phyloP scores from a whole-genome alignment of 1,140 invertebrate genomes.

The Goniozus legneri region DNA sequence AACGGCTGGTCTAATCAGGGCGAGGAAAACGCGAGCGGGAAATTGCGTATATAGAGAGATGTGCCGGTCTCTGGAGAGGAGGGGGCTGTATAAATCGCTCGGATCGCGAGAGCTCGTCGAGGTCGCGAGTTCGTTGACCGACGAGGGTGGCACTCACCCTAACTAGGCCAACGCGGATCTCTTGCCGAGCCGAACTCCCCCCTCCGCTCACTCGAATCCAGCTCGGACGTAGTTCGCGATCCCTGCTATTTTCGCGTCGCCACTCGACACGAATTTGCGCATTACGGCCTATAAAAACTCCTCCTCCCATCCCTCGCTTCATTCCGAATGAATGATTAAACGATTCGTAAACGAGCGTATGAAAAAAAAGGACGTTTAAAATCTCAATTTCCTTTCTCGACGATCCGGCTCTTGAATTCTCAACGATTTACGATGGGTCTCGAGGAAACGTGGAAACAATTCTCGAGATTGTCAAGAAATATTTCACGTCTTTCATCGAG shows the following conservation, averaged over 20 bases:
- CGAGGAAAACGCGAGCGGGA: slow-evolving; percentile 33
- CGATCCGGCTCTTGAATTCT: no score
- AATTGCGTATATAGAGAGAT: slow-evolving; percentile 12
- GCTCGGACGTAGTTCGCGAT: slow-evolving; percentile 29
- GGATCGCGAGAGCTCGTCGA: slow-evolving; percentile 34
- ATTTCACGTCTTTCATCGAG: no score
- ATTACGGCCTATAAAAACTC: no score
- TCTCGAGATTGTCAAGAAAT: no score
- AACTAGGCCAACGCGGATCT: slow-evolving; percentile 43
- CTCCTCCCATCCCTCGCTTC: no score
- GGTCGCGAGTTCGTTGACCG: slow-evolving; percentile 51
- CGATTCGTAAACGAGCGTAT: no score
- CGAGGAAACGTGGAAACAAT: no score
- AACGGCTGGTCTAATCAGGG: slow-evolving; percentile 38
- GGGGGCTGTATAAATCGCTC: slow-evolving; percentile 15
- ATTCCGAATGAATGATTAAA: no score
- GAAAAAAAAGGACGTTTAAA: no score
- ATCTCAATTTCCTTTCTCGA: no score
- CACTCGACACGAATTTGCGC: slow-evolving; percentile 45
- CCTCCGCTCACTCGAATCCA: slow-evolving; percentile 14
- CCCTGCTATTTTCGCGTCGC: slow-evolving; percentile 42
- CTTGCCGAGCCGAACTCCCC: slow-evolving; percentile 26
- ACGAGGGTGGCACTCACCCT: slow-evolving; percentile 44
- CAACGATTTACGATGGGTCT: no score
- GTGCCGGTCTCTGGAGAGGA: not conserved